Evolutionary conservation across 2,113 vertebrate genomes (phyloP), one percentile per base, ranked within the genome.

Genomic region (Anarrhichthys ocellatus): DNA sequence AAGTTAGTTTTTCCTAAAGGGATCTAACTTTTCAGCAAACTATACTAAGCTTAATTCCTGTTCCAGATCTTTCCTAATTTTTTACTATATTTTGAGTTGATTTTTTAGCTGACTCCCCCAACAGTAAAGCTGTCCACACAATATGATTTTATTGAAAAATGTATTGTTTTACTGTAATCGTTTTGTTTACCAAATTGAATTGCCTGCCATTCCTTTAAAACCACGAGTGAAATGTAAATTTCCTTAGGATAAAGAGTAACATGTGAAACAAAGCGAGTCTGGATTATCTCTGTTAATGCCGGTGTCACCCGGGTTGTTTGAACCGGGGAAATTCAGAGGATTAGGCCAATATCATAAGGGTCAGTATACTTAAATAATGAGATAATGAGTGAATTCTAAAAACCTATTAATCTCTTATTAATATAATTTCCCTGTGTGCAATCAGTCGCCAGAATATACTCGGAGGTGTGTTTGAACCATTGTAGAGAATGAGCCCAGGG

Each of bases 241-340:
- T 81, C 38, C 63, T 82, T 42, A 59, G 81, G 72, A 66, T 65
- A 67, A 85, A 83, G 66, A 58, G 17, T 59, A 80, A 44, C 83
- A 90, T 74, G 88, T 83, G 88, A 91, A 88, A 81, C 68, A 36
- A 75, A 32, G 52, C 46, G 34, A 74, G 56, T 78, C 29, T 83
- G 88, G 91, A 91, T 94, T 92, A 93, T 82, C 44, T 85, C 70
- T 10, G 76, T 80, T 93, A 91, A 94, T 87, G 63, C 90, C 78
- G 84, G 91, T 94, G 90, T 92, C 91, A 93, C 80, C 89, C 87
- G 24, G 73, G 69, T 76, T 84, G 89, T 94, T 93, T 90, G 91
- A 92, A 93, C 92, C 64, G 11, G 63, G 44, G 50, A 68, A 74
- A 27, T 89, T 92, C 80, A 86, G 71, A 86, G 92, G 83, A 90